Evolutionary conservation across 53 echinoderm and acorn worm genomes (phyloP), one percentile per base, ranked within the genome.

Genomic region (Zoroaster sp.): DNA sequence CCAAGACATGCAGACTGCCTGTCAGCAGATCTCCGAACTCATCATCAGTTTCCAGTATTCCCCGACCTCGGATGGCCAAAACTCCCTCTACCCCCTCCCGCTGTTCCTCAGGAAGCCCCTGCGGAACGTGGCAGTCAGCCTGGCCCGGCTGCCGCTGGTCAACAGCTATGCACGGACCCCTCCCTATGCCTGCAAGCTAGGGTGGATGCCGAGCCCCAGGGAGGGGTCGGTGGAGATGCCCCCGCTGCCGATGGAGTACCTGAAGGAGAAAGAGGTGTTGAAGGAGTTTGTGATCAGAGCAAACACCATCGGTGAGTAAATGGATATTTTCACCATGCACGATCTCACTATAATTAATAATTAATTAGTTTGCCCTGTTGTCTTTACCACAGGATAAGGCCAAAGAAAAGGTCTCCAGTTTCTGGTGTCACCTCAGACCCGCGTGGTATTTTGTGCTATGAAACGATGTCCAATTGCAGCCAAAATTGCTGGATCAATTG

Each of bases 241-340:
- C 3, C 96, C 99, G 1, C 73, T 96, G 35, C 99, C 99, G 2
- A 87, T 96, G 86, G 99, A 99, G 46, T 96, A 90, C 69, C 89
- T 99, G 49, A 96, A 99, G 53, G 99, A 99, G 59, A 99, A 93
- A 49, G 91, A 96, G 11, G 96, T 99, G 0, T 87, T 99, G 78
- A 91, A 91, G 69, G 96, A 96, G 86, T 99, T 99, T 90, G 92
- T 96, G 5, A 88, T 91, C 79, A 65, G 96, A 68, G 91, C 94
- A 53, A 99, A 96, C 52, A 88, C 93, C 14, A 95, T 97, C 66
- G 96, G 96, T 96, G 83, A 78, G 87, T 77, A n/a, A n/a, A n/a
- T n/a, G n/a, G n/a, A n/a, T n/a, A n/a, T n/a, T n/a, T n/a, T n/a
- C n/a, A n/a, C n/a, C n/a, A n/a, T n/a, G n/a, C n/a, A n/a, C n/a